phyloP scores from a whole-genome alignment of 1,140 invertebrate genomes.

The Halictus rubicundus region DNA sequence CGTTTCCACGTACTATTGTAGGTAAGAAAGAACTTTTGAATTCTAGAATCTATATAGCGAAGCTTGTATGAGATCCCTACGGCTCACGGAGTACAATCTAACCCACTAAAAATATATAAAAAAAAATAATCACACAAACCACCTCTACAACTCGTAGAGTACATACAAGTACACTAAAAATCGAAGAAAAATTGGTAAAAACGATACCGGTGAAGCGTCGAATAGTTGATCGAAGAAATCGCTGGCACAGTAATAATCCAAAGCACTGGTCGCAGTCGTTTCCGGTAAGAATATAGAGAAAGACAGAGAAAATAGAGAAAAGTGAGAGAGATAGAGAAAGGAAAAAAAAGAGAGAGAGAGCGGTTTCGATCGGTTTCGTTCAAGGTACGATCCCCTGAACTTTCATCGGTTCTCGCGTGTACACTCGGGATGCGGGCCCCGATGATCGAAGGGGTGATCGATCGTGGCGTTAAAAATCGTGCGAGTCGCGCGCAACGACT shows the following conservation, averaged over 20 bases:
- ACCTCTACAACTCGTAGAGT: no score
- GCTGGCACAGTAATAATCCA: neutral
- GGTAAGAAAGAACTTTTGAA: neutral
- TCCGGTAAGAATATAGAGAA: neutral
- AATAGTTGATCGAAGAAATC: slow-evolving; percentile 18
- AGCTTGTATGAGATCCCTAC: no score
- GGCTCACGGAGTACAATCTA: no score
- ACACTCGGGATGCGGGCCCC: slow-evolving; percentile 1
- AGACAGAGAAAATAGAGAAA: no score
- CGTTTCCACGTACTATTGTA: neutral
- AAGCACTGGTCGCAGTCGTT: neutral
- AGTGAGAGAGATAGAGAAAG: no score
- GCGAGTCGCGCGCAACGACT: slow-evolving; percentile 11
- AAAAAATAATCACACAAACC: neutral
- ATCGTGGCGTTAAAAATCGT: slow-evolving; percentile 7
- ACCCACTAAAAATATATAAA: no score
- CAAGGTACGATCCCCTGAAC: neutral
- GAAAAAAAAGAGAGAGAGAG: neutral
- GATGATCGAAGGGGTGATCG: slow-evolving; percentile 8
- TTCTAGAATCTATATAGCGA: no score
- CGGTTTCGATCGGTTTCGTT: slow-evolving; percentile 23
- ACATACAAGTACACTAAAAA: no score
- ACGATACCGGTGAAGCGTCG: slow-evolving; percentile 29
- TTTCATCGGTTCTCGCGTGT: slow-evolving; percentile 7
- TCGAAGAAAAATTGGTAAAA: neutral